Base-by-base conservation (phyloP, 2,113 vertebrate genomes). In the Phalacrocorax aristotelis region DNA sequence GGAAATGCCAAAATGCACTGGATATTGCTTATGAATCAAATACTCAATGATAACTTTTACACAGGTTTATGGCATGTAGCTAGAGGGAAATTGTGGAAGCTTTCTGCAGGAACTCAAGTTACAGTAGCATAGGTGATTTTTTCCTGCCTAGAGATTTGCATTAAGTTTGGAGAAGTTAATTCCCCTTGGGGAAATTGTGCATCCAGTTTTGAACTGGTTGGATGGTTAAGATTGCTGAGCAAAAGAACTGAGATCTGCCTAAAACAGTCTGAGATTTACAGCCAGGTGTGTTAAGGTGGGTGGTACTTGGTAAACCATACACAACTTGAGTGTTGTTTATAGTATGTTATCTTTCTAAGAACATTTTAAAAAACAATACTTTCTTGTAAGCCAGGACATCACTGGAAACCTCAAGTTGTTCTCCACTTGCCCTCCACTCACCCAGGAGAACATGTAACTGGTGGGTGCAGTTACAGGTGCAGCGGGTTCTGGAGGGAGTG, bases 341-440 rank as follows among this genome's bases (percentile, higher is more conserved):
- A 30, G 23, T 27, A 14, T 4, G 8, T n/a, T 60, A 21, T 26
- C 32, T 60, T 82, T 74, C 32, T 29, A 30, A 84, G 70, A 89
- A 36, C 6, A 15, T 55, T 64, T 51, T 34, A 3, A 65, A 76
- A 49, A 20, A 0, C 12, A 10, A 17, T 76, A 1, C 9, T 42
- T 79, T 60, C 34, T 12, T 60, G 10, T 66, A 54, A 83, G 30
- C 22, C 4, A 2, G 7, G 34, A 27, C 14, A 38, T 89, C 25
- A 14, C 19, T 62, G 74, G 15, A 49, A 25, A 44, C 6, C 6
- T 80, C 51, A 57, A 1, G 19, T 51, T 5, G 0, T 58, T 82
- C 22, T 64, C 54, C 0, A 0, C n/a, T 58, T 83, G n/a, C 48
- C 79, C 44, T 80, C n/a, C 40, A 5, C 34, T 54, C 36, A 42